Base-by-base conservation (phyloP, 2,113 vertebrate genomes). In the Chaenocephalus aceratus region DNA sequence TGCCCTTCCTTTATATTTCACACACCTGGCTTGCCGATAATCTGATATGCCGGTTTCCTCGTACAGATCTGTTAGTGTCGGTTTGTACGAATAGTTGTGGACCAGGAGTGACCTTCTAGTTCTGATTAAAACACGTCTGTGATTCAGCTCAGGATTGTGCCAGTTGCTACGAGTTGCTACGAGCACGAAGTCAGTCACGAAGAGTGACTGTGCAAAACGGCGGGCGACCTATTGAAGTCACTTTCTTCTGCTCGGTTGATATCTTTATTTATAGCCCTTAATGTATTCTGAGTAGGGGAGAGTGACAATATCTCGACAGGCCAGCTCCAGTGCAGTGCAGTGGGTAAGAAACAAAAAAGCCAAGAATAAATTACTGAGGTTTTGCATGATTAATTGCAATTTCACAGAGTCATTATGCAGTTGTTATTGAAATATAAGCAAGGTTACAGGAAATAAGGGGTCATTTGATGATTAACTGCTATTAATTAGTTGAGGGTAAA, bases 1-100 rank as follows among this genome's bases (percentile, higher is more conserved):
- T 34, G 36, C 2, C 64, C 30, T 53, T 64, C 18, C 30, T 12
- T 21, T 57, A 13, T 48, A 77, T 78, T 61, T 78, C 61, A 81
- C 48, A 77, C 62, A 76, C 56, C 30, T 21, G n/a, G 26, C 26
- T 26, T 26, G 26, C 61, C 80, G 6, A 62, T 76, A 56, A 85
- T 63, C 36, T 10, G 36, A 26, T 59, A 53, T 9, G 36, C 16
- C 46, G 59, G 16, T 26, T 41, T 66, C 30, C 21, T 45, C 30
- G 11, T 52, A 72, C 23, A 77, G 7, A 70, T 72, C 3, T 11
- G 63, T 72, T 5, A 30, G 14, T 13, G 0, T 54, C 12, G 4
- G 0, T 72, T 14, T 82, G 64, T 82, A 68, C 34, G 0, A 10
- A 44, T 11, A 12, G 18, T 18, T 45, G 10, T 1, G 9, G 5